A percentile compares a stretch with the other conserved stretches of the same genome.
phyloP scores from a whole-genome alignment of 1,140 invertebrate genomes.

The Saccostrea echinata region DNA sequence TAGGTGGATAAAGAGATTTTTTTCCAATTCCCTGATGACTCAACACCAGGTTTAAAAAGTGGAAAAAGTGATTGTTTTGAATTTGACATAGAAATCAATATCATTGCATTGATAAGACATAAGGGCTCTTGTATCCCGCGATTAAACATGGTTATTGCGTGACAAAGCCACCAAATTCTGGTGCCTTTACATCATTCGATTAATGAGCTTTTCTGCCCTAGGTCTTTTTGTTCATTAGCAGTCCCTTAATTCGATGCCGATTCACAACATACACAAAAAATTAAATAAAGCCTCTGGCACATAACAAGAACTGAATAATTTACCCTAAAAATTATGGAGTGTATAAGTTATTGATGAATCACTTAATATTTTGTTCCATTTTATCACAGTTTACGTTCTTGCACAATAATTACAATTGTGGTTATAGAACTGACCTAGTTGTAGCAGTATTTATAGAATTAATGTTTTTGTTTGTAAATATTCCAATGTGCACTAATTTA shows the following conservation, averaged over 20 bases:
- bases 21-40: not conserved
- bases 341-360: not conserved
- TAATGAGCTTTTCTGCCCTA: not conserved
- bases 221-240: not conserved
- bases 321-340: not conserved
- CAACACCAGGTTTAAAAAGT: not conserved
- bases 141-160: not conserved
- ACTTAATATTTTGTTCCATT: not conserved
- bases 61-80: constrained; percentile 23
- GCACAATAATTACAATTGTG: not conserved
- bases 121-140: not conserved
- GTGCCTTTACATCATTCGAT: constrained; percentile 1
- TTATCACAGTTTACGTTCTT: not conserved
- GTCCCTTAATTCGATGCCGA: not conserved
- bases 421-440: not conserved
- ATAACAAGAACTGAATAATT: not conserved
- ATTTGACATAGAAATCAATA: constrained; percentile 34
- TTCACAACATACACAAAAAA: not conserved
- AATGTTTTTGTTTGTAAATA: constrained; percentile 27
- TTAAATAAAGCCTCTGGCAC: not conserved
- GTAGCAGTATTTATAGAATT: constrained; percentile 3
- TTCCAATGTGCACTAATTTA: constrained; percentile 4
- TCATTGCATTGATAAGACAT: not conserved
- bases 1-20: not conserved
- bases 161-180: constrained; percentile 10